A percentile compares a stretch with the other conserved stretches of the same genome.
Evolutionary conservation across 2,888 invertebrate genomes (phyloP).

Genomic region (Drosophila helvetica): DNA sequence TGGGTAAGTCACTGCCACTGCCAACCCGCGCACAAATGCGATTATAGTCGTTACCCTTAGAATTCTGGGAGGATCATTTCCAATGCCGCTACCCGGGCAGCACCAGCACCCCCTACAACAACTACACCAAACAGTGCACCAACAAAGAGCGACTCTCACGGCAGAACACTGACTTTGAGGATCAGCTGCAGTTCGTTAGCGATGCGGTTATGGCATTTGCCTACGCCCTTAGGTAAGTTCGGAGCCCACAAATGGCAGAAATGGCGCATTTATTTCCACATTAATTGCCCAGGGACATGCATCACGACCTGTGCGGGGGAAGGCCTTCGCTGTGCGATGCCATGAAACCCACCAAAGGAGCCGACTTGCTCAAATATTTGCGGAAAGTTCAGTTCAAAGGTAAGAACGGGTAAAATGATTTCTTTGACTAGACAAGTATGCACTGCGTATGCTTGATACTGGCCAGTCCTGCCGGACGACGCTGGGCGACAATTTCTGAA

Average conservation of each 20-base stretch:
- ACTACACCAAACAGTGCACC: conserved; percentile 89
- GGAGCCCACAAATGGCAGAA: background rate
- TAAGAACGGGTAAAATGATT: conserved; percentile 83
- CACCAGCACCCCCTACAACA: conserved; percentile 92
- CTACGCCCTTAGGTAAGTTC: conserved; percentile 90
- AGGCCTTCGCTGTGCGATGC: conserved; percentile 91
- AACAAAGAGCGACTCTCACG: conserved; percentile 90
- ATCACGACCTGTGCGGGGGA: conserved; percentile 90
- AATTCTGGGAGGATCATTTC: conserved; percentile 98
- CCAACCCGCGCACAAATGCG: background rate
- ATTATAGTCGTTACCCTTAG: conserved; percentile 84
- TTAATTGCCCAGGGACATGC: conserved; percentile 90
- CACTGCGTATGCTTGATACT: no score
- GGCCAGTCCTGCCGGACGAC: no score
- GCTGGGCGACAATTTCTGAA: no score
- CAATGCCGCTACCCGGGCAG: conserved; percentile 93
- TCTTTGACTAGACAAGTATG: background rate
- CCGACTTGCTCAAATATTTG: conserved; percentile 92
- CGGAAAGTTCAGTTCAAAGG: conserved; percentile 94
- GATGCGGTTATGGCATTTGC: conserved; percentile 98
- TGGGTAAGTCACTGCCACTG: conserved; percentile 87
- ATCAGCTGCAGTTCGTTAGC: conserved; percentile 97
- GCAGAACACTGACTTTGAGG: conserved; percentile 93
- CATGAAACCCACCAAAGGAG: conserved; percentile 96
- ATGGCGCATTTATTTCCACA: no score